Percentiles rank a stretch among this genome's conserved stretches.
Evolutionary conservation across 2,113 vertebrate genomes (phyloP).

Genomic region (Lethenteron reissneri): DNA sequence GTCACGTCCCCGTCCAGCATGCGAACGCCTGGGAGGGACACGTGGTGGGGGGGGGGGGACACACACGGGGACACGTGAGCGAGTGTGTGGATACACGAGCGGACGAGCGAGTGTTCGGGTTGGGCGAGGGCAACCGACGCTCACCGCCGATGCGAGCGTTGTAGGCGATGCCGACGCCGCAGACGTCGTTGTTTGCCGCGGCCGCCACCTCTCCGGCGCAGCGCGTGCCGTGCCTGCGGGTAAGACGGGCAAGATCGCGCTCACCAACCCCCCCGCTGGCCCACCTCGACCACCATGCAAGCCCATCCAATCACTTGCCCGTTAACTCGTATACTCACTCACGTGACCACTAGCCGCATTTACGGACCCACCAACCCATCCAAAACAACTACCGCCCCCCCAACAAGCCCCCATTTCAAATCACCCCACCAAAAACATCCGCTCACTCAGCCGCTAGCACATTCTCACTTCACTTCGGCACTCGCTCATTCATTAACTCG

Average conservation of each 20-base stretch:
- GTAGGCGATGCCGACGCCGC: constrained; percentile 73
- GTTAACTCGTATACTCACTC: no score
- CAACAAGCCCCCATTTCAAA: no score
- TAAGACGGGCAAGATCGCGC: not conserved
- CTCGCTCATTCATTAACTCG: no score
- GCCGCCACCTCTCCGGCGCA: constrained; percentile 83
- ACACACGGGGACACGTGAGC: not conserved
- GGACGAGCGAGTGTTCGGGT: not conserved
- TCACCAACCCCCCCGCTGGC: no score
- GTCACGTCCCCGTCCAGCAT: constrained; percentile 99
- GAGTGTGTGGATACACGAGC: not conserved
- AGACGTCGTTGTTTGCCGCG: constrained; percentile 62
- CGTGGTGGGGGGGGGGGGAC: not conserved
- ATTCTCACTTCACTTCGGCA: no score
- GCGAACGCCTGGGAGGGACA: constrained; percentile 49
- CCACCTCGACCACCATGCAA: no score
- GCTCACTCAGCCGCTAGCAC: no score
- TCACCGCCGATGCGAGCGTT: constrained; percentile 77
- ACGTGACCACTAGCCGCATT: no score
- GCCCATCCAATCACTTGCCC: no score
- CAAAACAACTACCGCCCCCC: no score
- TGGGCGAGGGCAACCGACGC: constrained; percentile 10
- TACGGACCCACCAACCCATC: no score
- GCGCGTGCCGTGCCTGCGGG: constrained; percentile 56
- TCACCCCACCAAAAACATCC: no score